Evolutionary conservation across 2,888 invertebrate genomes (phyloP), one percentile per base, ranked within the genome.

Genomic region (Amphipoea lucens): DNA sequence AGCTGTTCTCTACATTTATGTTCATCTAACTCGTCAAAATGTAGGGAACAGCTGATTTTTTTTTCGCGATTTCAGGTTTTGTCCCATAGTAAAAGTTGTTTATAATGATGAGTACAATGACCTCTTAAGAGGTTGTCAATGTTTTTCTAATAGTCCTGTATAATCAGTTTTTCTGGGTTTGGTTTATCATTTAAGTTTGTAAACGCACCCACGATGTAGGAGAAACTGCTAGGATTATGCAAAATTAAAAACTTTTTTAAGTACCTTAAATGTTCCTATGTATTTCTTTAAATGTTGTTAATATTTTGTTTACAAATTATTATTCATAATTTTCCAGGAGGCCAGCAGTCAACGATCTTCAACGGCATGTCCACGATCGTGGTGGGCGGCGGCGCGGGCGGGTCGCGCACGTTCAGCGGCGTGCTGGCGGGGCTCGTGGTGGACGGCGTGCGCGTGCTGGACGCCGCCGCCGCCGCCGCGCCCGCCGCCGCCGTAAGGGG

Each of bases 321-420:
- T n/a, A n/a, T n/a, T 42, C 2, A 1, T 62, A 14, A 5, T 6
- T 29, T 29, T 29, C 1, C 2, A 98, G 99, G 98, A 70, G 99
- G 98, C 23, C 98, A 98, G 87, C 98, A 99, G 88, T 97, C 98
- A 71, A 98, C 98, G 76, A 98, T 99, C 57, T 99, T 99, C 97
- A 99, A 99, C 96, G 98, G 98, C 91, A 99, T 99, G 97, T 98
- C 99, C 2, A 98, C 98, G 68, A 98, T 99, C 66, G 98, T 98
- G 89, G 98, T 99, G 51, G 99, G 99, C 9, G 99, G 99, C 0
- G 95, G 95, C 0, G 87, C 92, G 0, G 98, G 98, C 99, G 66
- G 98, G 83, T 97, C 98, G 74, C 97, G 98, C 65, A 98, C 99
- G 3, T 99, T 99, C 96, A 97, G 98, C 79, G 99, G 99, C 0